phyloP scores from a whole-genome alignment of 2,113 vertebrate species.

The Sakesphorus luctuosus region DNA sequence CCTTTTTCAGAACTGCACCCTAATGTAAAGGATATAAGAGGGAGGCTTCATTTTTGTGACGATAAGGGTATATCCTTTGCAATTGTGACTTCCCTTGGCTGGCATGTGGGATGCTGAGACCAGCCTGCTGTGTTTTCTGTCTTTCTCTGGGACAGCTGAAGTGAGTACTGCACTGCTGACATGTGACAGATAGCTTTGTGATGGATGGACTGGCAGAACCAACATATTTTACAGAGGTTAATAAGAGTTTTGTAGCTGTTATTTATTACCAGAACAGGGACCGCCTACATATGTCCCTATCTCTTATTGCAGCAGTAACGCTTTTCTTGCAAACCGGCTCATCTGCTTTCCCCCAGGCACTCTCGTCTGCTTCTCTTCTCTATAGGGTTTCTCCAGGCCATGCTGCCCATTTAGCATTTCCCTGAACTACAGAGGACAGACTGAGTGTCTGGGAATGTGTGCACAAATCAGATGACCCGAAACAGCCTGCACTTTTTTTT shows the following conservation, averaged over 20 bases:
- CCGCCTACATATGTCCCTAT: not conserved
- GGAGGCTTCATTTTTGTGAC: not conserved
- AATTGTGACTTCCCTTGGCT: not conserved
- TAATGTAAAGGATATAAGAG: not conserved
- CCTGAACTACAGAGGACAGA: conserved; percentile 1
- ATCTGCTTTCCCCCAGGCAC: conserved; percentile 4
- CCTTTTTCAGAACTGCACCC: not conserved
- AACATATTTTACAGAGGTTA: not conserved
- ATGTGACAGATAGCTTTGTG: fast-evolving
- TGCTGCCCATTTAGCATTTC: conserved; percentile 11
- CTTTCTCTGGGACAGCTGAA: not conserved
- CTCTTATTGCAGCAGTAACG: not conserved
- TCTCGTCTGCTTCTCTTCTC: not conserved
- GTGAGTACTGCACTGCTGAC: not conserved
- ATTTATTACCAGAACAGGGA: not conserved
- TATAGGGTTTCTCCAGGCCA: not conserved
- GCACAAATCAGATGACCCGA: not conserved
- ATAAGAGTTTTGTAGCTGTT: conserved; percentile 14
- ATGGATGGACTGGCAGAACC: not conserved
- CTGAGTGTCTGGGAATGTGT: conserved; percentile 7
- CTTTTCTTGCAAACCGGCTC: conserved; percentile 14
- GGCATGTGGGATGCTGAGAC: not conserved
- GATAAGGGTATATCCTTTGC: not conserved
- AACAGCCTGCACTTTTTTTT: not conserved
- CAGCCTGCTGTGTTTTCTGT: not conserved